phyloP scores from a whole-genome alignment of 1,140 invertebrate genomes.

The Ridgeia piscesae region DNA sequence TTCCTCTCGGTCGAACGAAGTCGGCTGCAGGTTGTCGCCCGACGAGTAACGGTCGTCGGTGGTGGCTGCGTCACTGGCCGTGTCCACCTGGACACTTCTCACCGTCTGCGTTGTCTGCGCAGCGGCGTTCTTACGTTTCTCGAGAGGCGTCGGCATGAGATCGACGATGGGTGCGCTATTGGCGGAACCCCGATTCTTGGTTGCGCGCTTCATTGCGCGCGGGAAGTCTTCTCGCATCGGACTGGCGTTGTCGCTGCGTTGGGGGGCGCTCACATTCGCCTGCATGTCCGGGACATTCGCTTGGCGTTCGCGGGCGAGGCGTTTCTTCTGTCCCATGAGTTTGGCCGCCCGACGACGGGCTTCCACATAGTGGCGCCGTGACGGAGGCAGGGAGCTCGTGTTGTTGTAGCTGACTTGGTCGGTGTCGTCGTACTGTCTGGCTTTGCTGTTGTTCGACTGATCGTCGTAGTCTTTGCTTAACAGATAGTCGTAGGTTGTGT shows the following conservation, averaged over 20 bases:
- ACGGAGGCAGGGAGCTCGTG: neutral
- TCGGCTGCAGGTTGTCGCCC: too few relatives aligned
- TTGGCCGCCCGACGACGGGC: neutral
- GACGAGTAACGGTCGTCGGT: neutral
- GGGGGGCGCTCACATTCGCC: neutral
- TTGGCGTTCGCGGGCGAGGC: neutral
- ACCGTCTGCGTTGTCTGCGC: too few relatives aligned
- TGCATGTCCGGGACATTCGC: neutral
- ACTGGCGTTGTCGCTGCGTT: neutral
- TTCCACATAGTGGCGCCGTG: neutral
- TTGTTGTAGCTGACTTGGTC: neutral
- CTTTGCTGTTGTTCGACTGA: too few relatives aligned
- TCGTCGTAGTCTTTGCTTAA: too few relatives aligned
- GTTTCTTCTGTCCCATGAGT: neutral
- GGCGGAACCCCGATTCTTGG: too few relatives aligned
- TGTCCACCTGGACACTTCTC: neutral
- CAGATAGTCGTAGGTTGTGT: too few relatives aligned
- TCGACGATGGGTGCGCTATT: neutral
- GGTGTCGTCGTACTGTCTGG: neutral
- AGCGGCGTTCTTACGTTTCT: neutral
- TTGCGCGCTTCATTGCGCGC: neutral
- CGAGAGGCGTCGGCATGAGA: neutral
- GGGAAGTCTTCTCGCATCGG: neutral
- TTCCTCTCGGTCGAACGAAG: too few relatives aligned
- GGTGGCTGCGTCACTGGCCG: neutral